phyloP scores from a whole-genome alignment of 2,797 vertebrate genomes.

The Loris lydekkerianus region DNA sequence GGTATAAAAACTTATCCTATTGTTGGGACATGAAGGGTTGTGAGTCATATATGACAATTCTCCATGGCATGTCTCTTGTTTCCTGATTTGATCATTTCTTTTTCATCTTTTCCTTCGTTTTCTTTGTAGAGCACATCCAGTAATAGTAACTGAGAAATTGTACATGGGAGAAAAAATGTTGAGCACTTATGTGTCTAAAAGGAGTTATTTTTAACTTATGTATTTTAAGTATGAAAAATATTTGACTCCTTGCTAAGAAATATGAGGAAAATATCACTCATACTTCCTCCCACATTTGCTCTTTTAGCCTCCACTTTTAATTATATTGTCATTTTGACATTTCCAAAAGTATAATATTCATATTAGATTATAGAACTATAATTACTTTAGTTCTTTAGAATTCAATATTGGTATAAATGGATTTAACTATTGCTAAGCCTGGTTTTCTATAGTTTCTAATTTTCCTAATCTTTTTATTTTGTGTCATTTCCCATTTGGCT shows the following conservation, averaged over 20 bases:
- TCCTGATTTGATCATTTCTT: not conserved
- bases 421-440: not conserved
- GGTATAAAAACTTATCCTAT: not conserved
- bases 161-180: constrained; percentile 18
- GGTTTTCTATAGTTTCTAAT: not conserved
- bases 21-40: not conserved
- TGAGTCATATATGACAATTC: not conserved
- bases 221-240: constrained; percentile 75
- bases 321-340: constrained; percentile 70
- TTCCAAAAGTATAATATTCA: constrained; percentile 53
- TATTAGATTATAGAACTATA: constrained; percentile 36
- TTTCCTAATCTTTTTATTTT: not conserved
- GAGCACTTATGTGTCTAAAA: constrained; percentile 14
- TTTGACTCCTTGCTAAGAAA: constrained; percentile 70
- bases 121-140: not conserved
- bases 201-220: constrained; percentile 62
- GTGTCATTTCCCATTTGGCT: constrained; percentile 32
- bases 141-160: constrained; percentile 12
- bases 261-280: constrained; percentile 66
- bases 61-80: not conserved
- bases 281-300: constrained; percentile 69
- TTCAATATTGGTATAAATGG: not conserved
- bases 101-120: not conserved
- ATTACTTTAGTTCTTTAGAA: constrained; percentile 44
- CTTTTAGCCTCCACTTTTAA: constrained; percentile 66